Evolutionary conservation across 2,888 invertebrate species (phyloP).

Genomic region (Peribatodes rhomboidaria): DNA sequence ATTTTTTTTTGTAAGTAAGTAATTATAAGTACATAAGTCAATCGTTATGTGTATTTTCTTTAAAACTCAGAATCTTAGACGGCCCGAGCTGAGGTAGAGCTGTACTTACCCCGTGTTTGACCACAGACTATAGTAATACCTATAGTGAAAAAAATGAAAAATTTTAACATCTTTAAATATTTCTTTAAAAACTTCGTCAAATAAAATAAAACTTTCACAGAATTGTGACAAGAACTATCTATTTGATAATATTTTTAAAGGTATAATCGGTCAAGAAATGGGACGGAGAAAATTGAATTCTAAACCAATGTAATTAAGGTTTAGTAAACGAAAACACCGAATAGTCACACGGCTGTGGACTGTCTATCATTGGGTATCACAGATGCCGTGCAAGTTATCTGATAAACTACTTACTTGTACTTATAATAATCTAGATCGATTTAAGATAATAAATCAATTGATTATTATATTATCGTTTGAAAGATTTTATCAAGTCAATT

Average conservation of each 20-base stretch:
- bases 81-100: too few relatives aligned
- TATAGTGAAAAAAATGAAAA: background rate
- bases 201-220: background rate
- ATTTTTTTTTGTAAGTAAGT: too few relatives aligned
- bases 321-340: background rate
- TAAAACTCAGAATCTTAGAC: too few relatives aligned
- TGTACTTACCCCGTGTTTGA: slow-evolving; percentile 34
- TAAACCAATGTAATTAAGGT: background rate
- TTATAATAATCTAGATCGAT: slow-evolving; percentile 7
- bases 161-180: slow-evolving; percentile 8
- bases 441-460: background rate
- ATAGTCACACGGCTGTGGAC: background rate
- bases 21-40: too few relatives aligned
- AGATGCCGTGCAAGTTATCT: background rate
- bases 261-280: too few relatives aligned
- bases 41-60: too few relatives aligned
- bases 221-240: background rate
- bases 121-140: background rate
- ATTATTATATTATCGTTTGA: background rate
- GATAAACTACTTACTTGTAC: background rate
- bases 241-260: too few relatives aligned
- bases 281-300: background rate
- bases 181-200: background rate
- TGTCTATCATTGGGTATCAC: background rate
- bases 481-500: slow-evolving; percentile 1